Evolutionary conservation across 2,797 vertebrate species (phyloP).

Genomic region (Esox masquinongy): DNA sequence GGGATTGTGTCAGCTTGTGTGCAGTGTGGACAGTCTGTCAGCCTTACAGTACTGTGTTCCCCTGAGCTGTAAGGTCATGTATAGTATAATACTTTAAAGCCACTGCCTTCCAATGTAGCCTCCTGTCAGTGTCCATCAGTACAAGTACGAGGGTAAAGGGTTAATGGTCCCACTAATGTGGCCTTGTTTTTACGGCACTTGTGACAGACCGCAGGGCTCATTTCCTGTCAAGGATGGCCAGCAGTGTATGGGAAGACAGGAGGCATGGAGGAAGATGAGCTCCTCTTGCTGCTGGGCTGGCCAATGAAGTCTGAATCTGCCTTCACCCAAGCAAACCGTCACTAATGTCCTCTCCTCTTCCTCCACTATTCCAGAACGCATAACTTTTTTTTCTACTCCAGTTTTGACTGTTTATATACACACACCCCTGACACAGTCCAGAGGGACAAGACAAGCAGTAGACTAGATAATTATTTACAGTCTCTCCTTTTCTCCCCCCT

Average conservation of each 20-base stretch:
- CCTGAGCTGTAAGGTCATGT: too few relatives aligned
- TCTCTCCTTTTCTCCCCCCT: constrained; percentile 14
- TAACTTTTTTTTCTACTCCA: too few relatives aligned
- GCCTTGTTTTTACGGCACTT: constrained; percentile 16
- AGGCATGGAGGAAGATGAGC: not conserved
- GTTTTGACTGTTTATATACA: not conserved
- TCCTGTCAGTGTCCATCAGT: too few relatives aligned
- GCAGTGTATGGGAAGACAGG: not conserved
- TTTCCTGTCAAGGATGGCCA: constrained; percentile 41
- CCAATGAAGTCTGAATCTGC: not conserved
- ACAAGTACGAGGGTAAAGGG: too few relatives aligned
- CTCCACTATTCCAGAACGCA: not conserved
- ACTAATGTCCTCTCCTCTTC: not conserved
- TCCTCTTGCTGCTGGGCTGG: not conserved
- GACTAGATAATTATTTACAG: constrained; percentile 33
- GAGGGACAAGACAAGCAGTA: constrained; percentile 16
- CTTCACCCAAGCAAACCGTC: not conserved
- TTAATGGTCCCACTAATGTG: constrained; percentile 3
- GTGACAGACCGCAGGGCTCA: constrained; percentile 36
- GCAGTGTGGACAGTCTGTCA: too few relatives aligned
- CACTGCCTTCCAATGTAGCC: too few relatives aligned
- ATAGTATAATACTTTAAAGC: too few relatives aligned
- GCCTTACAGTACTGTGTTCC: too few relatives aligned
- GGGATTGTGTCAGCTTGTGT: too few relatives aligned
- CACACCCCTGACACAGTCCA: not conserved